A percentile compares a stretch with the other conserved stretches of the same genome.
Conservation (phyloP, 2,888 invertebrate genomes). For the Papilio elwesi region DNA sequence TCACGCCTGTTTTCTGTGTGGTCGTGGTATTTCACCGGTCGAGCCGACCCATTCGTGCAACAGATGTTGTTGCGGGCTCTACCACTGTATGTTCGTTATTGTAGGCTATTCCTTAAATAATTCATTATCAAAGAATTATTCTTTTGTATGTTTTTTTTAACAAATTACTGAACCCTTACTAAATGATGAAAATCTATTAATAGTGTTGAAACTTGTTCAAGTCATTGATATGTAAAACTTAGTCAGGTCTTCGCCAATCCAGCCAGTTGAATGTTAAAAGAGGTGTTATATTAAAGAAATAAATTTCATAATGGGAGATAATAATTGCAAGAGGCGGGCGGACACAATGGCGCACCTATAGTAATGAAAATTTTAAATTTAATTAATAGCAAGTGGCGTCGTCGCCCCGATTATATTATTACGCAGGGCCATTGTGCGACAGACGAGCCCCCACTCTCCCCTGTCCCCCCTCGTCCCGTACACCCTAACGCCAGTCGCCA, state of each 20-base stretch:
- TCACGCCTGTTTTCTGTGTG: too few species aligned
- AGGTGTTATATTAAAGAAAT: constrained; percentile 44
- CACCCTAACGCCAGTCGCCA: constrained; percentile 40
- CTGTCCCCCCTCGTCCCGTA: constrained; percentile 50
- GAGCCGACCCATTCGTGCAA: too few species aligned
- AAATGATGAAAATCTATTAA: too few species aligned
- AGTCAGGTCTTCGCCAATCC: neutral
- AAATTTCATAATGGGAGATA: constrained; percentile 46
- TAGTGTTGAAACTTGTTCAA: neutral
- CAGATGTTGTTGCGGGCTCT: too few species aligned
- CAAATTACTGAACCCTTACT: too few species aligned
- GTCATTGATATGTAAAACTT: neutral
- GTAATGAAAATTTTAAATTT: constrained; percentile 81
- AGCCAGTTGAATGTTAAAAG: constrained; percentile 8
- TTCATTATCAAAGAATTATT: too few species aligned
- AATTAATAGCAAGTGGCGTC: constrained; percentile 80
- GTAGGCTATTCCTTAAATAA: too few species aligned
- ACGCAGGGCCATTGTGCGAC: constrained; percentile 67
- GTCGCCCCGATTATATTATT: constrained; percentile 79
- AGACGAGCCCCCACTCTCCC: constrained; percentile 52
- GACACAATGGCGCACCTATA: constrained; percentile 52
- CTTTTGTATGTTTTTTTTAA: too few species aligned
- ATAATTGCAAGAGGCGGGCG: constrained; percentile 42
- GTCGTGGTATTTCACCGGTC: too few species aligned
- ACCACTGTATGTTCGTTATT: too few species aligned